A percentile compares a stretch with the other conserved stretches of the same genome.
phyloP scores from a whole-genome alignment of 2,888 invertebrate species.

The Desoria tigrina region DNA sequence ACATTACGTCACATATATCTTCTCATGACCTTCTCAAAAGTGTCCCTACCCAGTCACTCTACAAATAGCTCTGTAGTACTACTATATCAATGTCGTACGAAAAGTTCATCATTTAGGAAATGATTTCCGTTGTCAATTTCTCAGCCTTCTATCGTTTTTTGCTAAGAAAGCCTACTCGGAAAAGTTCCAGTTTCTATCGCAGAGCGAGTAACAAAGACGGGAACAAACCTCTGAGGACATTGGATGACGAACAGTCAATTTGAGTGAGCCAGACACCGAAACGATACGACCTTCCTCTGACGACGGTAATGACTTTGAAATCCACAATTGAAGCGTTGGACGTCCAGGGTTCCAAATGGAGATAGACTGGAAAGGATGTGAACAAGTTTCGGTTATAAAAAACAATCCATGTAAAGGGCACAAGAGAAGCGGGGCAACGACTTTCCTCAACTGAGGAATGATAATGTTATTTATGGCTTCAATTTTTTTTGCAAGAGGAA shows the following conservation, averaged over 20 bases:
- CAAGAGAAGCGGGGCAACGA: background rate
- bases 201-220: background rate
- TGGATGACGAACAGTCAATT: conserved; percentile 51
- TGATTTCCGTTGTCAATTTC: too few species aligned
- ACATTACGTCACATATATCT: too few species aligned
- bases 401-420: background rate
- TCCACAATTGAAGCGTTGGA: conserved; percentile 48
- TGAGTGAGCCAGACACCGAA: conserved; percentile 54
- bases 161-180: too few species aligned
- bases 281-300: conserved; percentile 49
- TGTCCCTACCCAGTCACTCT: too few species aligned
- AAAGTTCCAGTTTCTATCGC: too few species aligned
- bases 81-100: too few species aligned
- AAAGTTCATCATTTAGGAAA: too few species aligned
- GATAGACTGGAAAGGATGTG: conserved; percentile 49
- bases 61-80: too few species aligned
- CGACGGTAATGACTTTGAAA: conserved; percentile 50
- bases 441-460: background rate
- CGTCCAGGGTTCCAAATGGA: conserved; percentile 51
- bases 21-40: too few species aligned
- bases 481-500: background rate
- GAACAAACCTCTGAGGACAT: conserved; percentile 50
- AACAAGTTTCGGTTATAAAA: conserved; percentile 9
- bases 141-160: too few species aligned
- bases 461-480: background rate